Evolutionary conservation across 2,888 invertebrate species (phyloP).

Genomic region (Daptonema setosum): DNA sequence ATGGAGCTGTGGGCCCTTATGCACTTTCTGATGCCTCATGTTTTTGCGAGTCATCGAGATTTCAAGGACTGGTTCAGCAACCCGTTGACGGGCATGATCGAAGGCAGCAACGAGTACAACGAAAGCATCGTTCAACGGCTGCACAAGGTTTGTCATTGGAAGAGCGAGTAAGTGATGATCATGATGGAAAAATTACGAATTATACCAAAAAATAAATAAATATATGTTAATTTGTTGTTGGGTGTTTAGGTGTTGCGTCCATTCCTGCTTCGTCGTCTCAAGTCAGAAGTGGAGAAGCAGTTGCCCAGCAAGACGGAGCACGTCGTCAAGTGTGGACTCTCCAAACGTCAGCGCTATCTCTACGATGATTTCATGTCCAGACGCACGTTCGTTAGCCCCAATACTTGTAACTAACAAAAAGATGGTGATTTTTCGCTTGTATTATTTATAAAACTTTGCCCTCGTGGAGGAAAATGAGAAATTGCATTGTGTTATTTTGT

Average conservation of each 20-base stretch:
- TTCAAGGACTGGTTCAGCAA: conserved; percentile 94
- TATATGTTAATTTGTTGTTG: no score
- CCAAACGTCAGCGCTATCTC: conserved; percentile 79
- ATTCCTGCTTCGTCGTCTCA: conserved; percentile 69
- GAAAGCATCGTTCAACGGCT: conserved; percentile 63
- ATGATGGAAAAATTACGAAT: no score
- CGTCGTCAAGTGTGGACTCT: conserved; percentile 70
- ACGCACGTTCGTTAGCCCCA: conserved; percentile 48
- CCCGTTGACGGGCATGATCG: conserved; percentile 85
- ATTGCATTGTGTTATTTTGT: no score
- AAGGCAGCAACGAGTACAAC: conserved; percentile 72
- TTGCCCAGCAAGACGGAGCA: conserved; percentile 90
- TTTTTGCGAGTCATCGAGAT: conserved; percentile 82
- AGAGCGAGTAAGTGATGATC: no score
- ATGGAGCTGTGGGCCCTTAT: conserved; percentile 93
- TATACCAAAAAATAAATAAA: no score
- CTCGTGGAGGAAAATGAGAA: no score
- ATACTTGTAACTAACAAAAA: conserved; percentile 10
- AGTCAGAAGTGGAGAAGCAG: conserved; percentile 85
- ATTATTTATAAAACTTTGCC: conserved; percentile 1
- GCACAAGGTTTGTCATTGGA: conserved; percentile 50
- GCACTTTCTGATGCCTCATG: conserved; percentile 93
- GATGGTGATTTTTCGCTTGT: no score
- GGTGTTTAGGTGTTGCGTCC: conserved; percentile 57
- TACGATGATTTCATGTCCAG: conserved; percentile 99